phyloP scores from a whole-genome alignment of 1,140 invertebrate species.

The Euura lappo region DNA sequence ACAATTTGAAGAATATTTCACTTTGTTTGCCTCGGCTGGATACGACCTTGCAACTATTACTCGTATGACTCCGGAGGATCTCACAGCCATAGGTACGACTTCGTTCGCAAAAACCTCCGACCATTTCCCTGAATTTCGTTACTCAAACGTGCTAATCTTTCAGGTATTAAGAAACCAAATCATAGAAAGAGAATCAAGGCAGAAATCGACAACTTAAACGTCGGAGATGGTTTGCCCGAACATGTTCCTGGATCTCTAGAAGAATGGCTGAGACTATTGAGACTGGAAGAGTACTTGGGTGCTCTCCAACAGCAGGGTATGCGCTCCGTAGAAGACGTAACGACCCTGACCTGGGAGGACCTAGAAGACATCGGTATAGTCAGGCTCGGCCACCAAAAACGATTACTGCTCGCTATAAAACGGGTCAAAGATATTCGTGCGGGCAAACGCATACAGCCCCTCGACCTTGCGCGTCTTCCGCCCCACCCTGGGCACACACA shows the following conservation, averaged over 20 bases:
- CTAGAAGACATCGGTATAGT: slow-evolving; percentile 98
- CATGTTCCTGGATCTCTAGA: slow-evolving; percentile 90
- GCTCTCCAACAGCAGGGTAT: slow-evolving; percentile 92
- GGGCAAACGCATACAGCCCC: slow-evolving; percentile 77
- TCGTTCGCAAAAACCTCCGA: background rate
- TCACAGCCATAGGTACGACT: slow-evolving; percentile 72
- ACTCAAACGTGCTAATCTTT: slow-evolving; percentile 11
- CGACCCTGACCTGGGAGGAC: slow-evolving; percentile 97
- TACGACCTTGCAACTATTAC: slow-evolving; percentile 98
- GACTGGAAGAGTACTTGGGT: slow-evolving; percentile 90
- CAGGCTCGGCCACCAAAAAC: slow-evolving; percentile 96
- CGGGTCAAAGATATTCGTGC: slow-evolving; percentile 92
- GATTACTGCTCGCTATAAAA: slow-evolving; percentile 96
- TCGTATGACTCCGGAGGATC: slow-evolving; percentile 96
- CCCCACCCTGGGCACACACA: slow-evolving; percentile 62
- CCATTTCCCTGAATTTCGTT: background rate
- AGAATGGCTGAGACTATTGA: slow-evolving; percentile 90
- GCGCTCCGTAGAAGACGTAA: slow-evolving; percentile 88
- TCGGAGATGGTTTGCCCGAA: slow-evolving; percentile 91
- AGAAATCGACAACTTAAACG: slow-evolving; percentile 93
- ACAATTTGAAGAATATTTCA: slow-evolving; percentile 95
- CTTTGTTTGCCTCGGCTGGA: slow-evolving; percentile 91
- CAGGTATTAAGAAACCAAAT: slow-evolving; percentile 92
- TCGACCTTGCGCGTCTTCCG: slow-evolving; percentile 66
- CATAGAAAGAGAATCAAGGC: slow-evolving; percentile 95